Conservation (phyloP, 2,113 vertebrate genomes). For the Periophthalmus modestus region DNA sequence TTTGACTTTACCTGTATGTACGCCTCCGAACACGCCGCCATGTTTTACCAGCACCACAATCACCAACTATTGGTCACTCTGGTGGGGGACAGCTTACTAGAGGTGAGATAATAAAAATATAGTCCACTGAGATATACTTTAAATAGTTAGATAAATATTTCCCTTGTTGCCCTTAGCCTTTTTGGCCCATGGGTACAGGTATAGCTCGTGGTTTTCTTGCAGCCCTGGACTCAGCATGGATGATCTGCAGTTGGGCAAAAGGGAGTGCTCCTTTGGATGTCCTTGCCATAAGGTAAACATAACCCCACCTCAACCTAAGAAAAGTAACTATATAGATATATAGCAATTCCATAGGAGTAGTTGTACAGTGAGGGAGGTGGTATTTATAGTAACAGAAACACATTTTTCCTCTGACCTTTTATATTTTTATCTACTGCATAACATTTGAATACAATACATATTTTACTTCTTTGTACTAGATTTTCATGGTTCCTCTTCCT, state of each 20-base stretch:
- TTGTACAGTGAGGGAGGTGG: background rate
- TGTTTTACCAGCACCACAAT: constrained; percentile 84
- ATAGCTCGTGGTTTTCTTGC: constrained; percentile 95
- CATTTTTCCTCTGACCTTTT: background rate
- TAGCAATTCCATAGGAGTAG: background rate
- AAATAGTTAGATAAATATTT: background rate
- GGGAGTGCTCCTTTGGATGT: constrained; percentile 85
- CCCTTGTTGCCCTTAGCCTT: constrained; percentile 78
- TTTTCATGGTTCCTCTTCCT: background rate
- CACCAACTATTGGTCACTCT: constrained; percentile 87
- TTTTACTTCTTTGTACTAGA: background rate
- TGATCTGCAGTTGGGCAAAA: constrained; percentile 90
- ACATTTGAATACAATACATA: background rate
- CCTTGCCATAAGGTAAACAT: constrained; percentile 86
- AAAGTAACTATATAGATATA: background rate
- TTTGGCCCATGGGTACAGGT: constrained; percentile 98
- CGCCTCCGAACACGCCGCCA: constrained; percentile 89
- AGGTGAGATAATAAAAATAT: constrained; percentile 50
- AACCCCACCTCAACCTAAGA: background rate
- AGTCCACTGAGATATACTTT: background rate
- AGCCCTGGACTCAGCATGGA: constrained; percentile 95
- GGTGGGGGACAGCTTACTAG: constrained; percentile 95
- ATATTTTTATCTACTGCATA: background rate
- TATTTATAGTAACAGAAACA: background rate
- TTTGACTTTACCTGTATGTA: constrained; percentile 99